Conservation (phyloP, 2,113 vertebrate genomes). For the Rhinoptilus africanus region DNA sequence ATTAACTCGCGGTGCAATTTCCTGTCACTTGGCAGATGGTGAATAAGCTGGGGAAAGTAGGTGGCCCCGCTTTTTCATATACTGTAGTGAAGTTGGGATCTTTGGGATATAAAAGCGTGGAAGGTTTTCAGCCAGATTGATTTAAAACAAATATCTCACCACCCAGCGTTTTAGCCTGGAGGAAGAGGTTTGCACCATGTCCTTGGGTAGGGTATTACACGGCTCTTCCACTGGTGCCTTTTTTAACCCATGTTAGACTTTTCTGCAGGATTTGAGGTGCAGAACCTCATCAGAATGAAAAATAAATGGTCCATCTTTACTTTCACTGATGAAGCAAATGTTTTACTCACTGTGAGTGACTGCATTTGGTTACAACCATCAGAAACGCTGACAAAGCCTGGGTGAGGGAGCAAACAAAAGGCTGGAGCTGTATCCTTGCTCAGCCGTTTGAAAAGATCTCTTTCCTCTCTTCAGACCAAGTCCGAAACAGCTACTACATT, state of each 20-base stretch:
- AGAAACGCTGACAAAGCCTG: neutral
- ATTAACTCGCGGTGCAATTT: conserved; percentile 34
- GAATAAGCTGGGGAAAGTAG: conserved; percentile 5
- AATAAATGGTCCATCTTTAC: neutral
- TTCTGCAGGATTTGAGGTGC: neutral
- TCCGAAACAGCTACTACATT: conserved; percentile 96
- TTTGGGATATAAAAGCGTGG: neutral
- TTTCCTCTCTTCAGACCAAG: conserved; percentile 83
- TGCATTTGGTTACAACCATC: neutral
- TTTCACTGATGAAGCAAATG: neutral
- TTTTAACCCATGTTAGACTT: neutral
- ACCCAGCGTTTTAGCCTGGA: neutral
- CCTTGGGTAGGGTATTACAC: neutral
- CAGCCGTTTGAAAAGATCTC: neutral
- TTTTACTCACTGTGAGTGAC: neutral
- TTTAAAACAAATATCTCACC: neutral
- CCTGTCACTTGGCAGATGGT: conserved; percentile 6
- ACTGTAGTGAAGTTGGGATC: neutral
- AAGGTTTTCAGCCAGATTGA: neutral
- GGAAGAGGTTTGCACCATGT: neutral
- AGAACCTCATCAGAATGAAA: neutral
- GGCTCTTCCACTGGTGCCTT: neutral
- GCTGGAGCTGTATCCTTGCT: neutral
- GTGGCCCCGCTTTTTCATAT: conserved; percentile 6
- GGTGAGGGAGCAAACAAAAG: neutral